Conservation (phyloP, 2,888 invertebrate species). For the Trilocha varians region DNA sequence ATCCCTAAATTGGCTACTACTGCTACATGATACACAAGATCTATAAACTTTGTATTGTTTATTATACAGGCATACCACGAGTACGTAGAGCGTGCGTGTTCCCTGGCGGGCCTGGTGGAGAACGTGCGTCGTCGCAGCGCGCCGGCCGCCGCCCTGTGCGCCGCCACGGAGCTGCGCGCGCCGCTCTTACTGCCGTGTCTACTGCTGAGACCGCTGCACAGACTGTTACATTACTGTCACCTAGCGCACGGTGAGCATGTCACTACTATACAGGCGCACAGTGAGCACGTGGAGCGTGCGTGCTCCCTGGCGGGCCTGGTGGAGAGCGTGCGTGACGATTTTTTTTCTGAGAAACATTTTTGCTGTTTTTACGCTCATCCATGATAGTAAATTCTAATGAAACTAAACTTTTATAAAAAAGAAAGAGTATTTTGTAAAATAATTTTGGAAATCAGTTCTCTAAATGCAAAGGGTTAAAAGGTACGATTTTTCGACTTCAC, state of each 20-base stretch:
- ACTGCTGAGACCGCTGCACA: conserved; percentile 89
- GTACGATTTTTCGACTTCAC: no score
- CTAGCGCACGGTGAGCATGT: conserved; percentile 70
- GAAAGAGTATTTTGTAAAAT: no score
- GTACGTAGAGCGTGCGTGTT: conserved; percentile 77
- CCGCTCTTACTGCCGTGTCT: conserved; percentile 87
- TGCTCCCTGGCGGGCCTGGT: conserved; percentile 85
- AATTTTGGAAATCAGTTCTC: no score
- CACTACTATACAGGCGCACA: conserved; percentile 68
- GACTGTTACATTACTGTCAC: conserved; percentile 87
- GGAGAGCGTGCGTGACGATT: conserved; percentile 86
- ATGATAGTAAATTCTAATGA: no score
- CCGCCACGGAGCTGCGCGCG: conserved; percentile 72
- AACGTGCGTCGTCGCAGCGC: conserved; percentile 81
- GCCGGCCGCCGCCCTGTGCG: conserved; percentile 71
- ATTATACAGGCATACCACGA: conserved; percentile 72
- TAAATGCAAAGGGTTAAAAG: no score
- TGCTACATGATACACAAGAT: no score
- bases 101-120: conserved; percentile 88
- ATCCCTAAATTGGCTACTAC: no score
- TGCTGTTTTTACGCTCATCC: no score
- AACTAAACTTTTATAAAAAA: no score
- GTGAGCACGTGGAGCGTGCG: conserved; percentile 78
- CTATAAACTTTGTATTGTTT: background rate
- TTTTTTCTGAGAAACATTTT: no score